Conservation (phyloP, 2,113 vertebrate species). For the Dendropsophus ebraccatus region DNA sequence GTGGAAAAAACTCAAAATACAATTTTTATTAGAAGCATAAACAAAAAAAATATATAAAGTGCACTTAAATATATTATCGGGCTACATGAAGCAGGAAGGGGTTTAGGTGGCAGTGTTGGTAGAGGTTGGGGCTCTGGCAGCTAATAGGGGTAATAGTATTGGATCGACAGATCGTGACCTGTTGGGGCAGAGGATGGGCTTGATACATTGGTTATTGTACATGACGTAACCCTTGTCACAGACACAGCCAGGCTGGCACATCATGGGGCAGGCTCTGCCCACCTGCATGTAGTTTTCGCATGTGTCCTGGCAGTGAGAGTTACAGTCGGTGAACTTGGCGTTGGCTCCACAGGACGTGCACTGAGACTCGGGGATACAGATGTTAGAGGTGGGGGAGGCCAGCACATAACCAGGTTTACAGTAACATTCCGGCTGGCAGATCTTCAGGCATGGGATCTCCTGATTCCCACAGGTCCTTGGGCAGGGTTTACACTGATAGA, state of each 20-base stretch:
- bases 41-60: slow-evolving; percentile 29
- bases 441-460: slow-evolving; percentile 20
- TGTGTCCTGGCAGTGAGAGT: slow-evolving; percentile 24
- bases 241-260: slow-evolving; percentile 41
- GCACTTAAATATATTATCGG: slow-evolving; percentile 12
- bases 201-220: slow-evolving; percentile 27
- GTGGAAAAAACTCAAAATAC: slow-evolving; percentile 26
- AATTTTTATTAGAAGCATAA: slow-evolving; percentile 39
- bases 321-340: slow-evolving; percentile 6
- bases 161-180: not conserved
- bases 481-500: slow-evolving; percentile 42
- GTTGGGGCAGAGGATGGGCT: slow-evolving; percentile 12
- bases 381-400: not conserved
- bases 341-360: slow-evolving; percentile 27
- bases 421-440: slow-evolving; percentile 36
- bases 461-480: slow-evolving; percentile 22
- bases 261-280: not conserved
- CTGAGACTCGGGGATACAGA: slow-evolving; percentile 21
- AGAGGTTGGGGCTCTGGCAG: not conserved
- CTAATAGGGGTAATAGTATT: slow-evolving; percentile 5
- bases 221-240: slow-evolving; percentile 33
- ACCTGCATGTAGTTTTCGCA: slow-evolving; percentile 29
- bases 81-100: not conserved
- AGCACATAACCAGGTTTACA: slow-evolving; percentile 39
- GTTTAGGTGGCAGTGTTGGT: not conserved